These are phyloP conservation scores for Panagrolaimus sp. DNA, from an alignment of 1,140 invertebrate genomes.

Conservation along the genomic window DNA sequence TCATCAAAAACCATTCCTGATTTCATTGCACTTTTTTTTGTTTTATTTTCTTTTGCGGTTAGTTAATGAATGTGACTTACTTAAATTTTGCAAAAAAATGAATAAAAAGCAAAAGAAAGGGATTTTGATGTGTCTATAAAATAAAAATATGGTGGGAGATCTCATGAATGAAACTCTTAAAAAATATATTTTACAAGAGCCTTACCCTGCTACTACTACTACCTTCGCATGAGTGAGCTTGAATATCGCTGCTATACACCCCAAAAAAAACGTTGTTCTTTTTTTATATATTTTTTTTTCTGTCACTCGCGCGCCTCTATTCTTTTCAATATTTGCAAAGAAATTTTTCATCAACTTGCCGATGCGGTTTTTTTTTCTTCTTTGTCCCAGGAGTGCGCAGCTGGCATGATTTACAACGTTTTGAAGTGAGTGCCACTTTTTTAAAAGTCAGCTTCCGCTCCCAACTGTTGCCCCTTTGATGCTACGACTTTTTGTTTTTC, in stretches of 20 bases:
- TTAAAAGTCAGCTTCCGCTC: neutral
- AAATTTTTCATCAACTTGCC: slow-evolving; percentile 19
- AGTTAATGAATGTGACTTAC: neutral
- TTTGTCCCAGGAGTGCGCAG: slow-evolving; percentile 16
- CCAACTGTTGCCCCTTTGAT: slow-evolving; percentile 14
- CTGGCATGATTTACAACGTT: slow-evolving; percentile 15
- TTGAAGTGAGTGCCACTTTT: neutral
- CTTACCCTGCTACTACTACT: no score
- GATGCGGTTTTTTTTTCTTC: slow-evolving; percentile 11
- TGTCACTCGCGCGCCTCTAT: slow-evolving; percentile 6
- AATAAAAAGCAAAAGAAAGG: no score
- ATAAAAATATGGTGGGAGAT: no score
- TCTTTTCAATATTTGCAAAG: slow-evolving; percentile 16
- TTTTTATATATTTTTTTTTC: no score
- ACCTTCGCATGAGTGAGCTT: no score
- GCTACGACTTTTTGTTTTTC: neutral
- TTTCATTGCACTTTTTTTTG: slow-evolving; percentile 12
- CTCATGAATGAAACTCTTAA: no score
- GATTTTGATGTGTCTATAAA: no score
- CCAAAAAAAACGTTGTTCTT: no score
- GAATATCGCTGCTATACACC: no score
- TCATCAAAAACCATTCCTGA: slow-evolving; percentile 2
- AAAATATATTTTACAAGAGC: no score
- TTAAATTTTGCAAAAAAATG: no score
- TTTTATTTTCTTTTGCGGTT: slow-evolving; percentile 11